Evolutionary conservation across 2,113 vertebrate genomes (phyloP), one percentile per base, ranked within the genome.

Genomic region (Epinephelus fuscoguttatus): DNA sequence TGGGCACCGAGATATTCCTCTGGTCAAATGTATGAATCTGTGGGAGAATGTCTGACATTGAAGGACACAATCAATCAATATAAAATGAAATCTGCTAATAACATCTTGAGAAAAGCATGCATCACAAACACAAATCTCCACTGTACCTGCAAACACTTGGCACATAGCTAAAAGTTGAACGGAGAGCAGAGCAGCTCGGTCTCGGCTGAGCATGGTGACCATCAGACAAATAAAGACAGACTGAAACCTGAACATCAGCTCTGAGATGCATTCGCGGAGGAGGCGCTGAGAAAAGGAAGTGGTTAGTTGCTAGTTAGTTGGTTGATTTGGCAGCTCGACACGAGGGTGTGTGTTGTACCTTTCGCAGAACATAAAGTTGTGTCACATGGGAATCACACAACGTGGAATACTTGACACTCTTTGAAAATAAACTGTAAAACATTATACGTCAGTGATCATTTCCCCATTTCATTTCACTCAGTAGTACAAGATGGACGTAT

Each of bases 111-210:
- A 71, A 70, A 60, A 57, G 0, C 10, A 57, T 68, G 7, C 6
- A 45, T 23, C 6, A 23, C 27, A 78, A 78, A 30, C 18, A 78
- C 11, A 84, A 40, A 53, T 19, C 3, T 71, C 14, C 9, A 64
- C 40, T 47, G 14, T 89, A 91, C 86, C 88, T 89, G 84, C 52
- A 63, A 37, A 67, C 49, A 52, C 27, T 4, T 33, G 56, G 12
- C 17, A 10, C 30, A 52, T 50, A 1, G 15, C 3, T 9, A 78
- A 4, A 1, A 84, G 33, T 0, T 17, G 52, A 67, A 81, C 23
- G 14, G 42, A 42, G 74, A 90, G 61, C 50, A 89, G 81, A 82
- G 61, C 74, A 59, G 56, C 62, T 68, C 45, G 77, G 25, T 45
- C 18, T 13, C 3, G 13, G 3, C 12, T 5, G 10, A 66, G 75